Conservation (phyloP, 1,140 invertebrate genomes). For the Drosophila funebris region DNA sequence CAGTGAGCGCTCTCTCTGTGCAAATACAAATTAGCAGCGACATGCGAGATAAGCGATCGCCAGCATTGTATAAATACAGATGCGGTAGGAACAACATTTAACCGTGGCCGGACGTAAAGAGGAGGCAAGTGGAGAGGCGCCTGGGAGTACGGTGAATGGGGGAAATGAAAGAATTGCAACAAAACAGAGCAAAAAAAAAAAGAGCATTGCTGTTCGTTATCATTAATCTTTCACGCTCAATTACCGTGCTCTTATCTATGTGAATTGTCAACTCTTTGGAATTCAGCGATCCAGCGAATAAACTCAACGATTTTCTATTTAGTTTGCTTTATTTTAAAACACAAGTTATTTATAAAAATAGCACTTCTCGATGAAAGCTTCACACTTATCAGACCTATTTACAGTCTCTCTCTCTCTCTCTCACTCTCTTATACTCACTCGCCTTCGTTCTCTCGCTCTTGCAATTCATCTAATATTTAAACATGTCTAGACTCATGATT, state of each 20-base stretch:
- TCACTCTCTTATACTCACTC: no score
- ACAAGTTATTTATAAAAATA: slow-evolving; percentile 5
- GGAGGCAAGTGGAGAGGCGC: not conserved
- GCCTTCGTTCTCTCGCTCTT: not conserved
- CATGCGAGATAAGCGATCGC: slow-evolving; percentile 73
- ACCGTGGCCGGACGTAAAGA: slow-evolving; percentile 10
- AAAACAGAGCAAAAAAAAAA: slow-evolving; percentile 9
- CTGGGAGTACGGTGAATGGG: not conserved
- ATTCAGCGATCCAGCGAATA: not conserved
- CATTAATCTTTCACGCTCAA: slow-evolving; percentile 60
- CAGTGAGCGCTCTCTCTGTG: slow-evolving; percentile 20
- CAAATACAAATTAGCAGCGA: slow-evolving; percentile 69
- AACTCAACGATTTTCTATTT: slow-evolving; percentile 16
- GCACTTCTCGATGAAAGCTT: not conserved
- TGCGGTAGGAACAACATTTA: slow-evolving; percentile 52
- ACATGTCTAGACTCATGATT: not conserved
- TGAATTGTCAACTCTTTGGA: slow-evolving; percentile 32
- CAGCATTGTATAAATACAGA: slow-evolving; percentile 46
- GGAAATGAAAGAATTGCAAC: not conserved
- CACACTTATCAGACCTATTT: no score
- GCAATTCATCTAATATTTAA: no score
- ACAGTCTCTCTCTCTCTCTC: no score
- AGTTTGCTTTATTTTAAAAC: slow-evolving; percentile 1
- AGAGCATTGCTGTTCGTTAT: slow-evolving; percentile 34
- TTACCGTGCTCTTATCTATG: slow-evolving; percentile 45